These are phyloP conservation scores for Ceratothoa steindachneri DNA, from an alignment of 2,888 invertebrate genomes.

Conservation along the genomic window DNA sequence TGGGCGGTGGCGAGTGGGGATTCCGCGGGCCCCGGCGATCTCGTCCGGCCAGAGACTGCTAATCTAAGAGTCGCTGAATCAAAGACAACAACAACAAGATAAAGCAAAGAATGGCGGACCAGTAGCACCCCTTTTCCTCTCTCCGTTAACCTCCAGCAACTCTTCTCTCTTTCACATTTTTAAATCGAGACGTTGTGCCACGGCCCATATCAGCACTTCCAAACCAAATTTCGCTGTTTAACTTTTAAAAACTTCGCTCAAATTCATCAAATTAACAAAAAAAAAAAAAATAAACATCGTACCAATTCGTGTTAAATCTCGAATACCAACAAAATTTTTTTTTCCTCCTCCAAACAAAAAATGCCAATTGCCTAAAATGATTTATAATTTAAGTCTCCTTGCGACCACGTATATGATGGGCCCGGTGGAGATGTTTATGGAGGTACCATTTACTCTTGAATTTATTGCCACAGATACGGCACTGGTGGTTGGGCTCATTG, in stretches of 20 bases:
- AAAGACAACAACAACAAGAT: no score
- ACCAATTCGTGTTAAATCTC: not conserved
- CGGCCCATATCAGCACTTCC: not conserved
- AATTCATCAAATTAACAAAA: not conserved
- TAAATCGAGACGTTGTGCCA: not conserved
- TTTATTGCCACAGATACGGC: conserved; percentile 62
- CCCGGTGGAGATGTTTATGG: conserved; percentile 61
- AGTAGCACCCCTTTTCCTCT: not conserved
- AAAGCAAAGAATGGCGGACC: not conserved
- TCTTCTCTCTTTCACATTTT: not conserved
- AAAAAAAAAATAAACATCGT: no score
- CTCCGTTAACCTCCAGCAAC: not conserved
- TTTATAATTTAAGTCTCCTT: conserved; percentile 37
- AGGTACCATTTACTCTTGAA: conserved; percentile 65
- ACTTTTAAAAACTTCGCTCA: no score
- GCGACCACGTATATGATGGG: conserved; percentile 53
- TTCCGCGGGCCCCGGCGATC: no score
- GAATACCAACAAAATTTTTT: not conserved
- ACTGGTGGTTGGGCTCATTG: conserved; percentile 62
- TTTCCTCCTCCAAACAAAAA: no score
- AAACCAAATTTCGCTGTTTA: not conserved
- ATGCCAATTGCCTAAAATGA: not conserved
- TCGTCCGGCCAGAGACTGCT: no score
- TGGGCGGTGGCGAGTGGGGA: no score
- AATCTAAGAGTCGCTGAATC: not conserved